Percentiles rank a stretch among this genome's conserved stretches.
These are phyloP conservation scores for Mimumesa dahlbomi DNA, from an alignment of 2,888 invertebrate species.

Conservation along the genomic window DNA sequence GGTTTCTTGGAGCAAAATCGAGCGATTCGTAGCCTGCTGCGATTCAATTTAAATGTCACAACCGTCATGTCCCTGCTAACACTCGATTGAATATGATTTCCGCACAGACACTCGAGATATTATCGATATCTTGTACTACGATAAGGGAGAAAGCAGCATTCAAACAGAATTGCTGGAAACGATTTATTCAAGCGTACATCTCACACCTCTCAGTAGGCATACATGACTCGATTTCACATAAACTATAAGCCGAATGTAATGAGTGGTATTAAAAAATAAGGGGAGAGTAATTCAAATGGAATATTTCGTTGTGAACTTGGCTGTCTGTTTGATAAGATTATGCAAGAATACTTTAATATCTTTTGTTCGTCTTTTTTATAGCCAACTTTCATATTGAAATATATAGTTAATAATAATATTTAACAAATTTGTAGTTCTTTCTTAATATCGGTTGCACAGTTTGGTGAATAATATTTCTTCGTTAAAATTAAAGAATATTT, in stretches of 20 bases:
- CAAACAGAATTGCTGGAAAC: neutral
- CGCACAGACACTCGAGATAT: neutral
- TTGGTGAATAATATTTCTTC: no score
- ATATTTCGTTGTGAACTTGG: neutral
- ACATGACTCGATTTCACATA: slow-evolving; percentile 16
- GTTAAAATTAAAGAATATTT: neutral
- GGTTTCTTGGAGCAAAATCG: no score
- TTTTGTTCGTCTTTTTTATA: no score
- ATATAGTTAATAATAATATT: no score
- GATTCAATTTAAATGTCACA: neutral
- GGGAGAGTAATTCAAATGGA: no score
- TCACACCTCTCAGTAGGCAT: neutral
- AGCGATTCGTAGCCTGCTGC: no score
- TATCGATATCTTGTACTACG: neutral
- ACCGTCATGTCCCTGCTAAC: neutral
- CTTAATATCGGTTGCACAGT: no score
- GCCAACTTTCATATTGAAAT: no score
- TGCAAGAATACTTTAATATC: neutral
- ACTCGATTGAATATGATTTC: neutral
- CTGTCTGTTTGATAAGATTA: neutral
- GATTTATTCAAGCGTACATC: slow-evolving; percentile 8
- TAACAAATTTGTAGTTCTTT: no score
- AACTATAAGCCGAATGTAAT: neutral
- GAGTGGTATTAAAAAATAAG: neutral
- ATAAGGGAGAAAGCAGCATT: slow-evolving; percentile 1